A percentile compares a stretch with the other conserved stretches of the same genome.
These are phyloP conservation scores for Colius striatus DNA, from an alignment of 2,113 vertebrate genomes.

Conservation along the genomic window DNA sequence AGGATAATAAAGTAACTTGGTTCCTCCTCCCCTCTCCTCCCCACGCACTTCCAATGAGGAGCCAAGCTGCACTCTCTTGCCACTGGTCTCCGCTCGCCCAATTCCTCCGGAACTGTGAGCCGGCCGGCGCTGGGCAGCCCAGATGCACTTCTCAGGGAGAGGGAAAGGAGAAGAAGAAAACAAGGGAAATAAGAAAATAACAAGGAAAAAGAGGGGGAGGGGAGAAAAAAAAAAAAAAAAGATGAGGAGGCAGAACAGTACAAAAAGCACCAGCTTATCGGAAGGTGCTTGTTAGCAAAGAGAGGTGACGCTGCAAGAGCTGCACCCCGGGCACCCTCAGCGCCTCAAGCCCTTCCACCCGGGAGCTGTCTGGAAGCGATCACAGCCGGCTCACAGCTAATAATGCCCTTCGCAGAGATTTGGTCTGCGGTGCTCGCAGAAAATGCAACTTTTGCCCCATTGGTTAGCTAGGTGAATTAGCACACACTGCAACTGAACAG, in stretches of 20 bases:
- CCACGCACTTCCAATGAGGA: neutral
- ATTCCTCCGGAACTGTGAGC: neutral
- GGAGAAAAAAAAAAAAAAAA: neutral
- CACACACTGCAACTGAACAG: slow-evolving; percentile 95
- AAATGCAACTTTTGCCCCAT: slow-evolving; percentile 88
- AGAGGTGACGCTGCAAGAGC: neutral
- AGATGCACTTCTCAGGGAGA: neutral
- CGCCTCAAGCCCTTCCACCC: slow-evolving; percentile 29
- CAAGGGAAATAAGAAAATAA: neutral
- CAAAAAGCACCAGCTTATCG: neutral
- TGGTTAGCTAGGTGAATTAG: slow-evolving; percentile 95
- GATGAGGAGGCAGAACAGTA: neutral
- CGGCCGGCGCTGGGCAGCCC: neutral
- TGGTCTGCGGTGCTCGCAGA: slow-evolving; percentile 67
- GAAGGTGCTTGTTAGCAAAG: neutral
- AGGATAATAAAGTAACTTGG: slow-evolving; percentile 28
- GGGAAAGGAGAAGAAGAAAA: neutral
- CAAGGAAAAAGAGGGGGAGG: neutral
- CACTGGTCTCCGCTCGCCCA: neutral
- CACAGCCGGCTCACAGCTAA: slow-evolving; percentile 32
- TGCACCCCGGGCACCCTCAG: neutral
- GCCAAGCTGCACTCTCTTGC: neutral
- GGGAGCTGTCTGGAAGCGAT: slow-evolving; percentile 23
- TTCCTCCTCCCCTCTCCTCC: slow-evolving; percentile 55
- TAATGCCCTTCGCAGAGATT: slow-evolving; percentile 51